Conservation (phyloP, 35 echinoderm and acorn worm genomes). For the Acanthaster planci region DNA sequence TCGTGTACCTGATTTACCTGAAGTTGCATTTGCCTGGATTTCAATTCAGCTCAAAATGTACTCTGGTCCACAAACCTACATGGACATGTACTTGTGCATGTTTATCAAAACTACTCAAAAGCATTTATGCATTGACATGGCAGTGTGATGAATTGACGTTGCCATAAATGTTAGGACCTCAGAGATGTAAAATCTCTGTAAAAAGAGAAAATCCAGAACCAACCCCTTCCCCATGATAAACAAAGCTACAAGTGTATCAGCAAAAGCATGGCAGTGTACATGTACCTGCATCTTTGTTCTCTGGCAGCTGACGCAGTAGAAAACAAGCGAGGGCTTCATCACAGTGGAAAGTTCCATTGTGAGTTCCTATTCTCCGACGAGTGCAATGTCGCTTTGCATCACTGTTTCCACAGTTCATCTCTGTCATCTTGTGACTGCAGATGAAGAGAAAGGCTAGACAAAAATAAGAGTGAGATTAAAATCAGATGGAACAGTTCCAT, state of each 20-base stretch:
- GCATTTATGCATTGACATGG: no score
- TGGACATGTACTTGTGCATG: no score
- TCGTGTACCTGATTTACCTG: no score
- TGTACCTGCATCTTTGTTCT: slow-evolving; percentile 91
- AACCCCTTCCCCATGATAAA: background rate
- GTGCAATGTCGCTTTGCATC: slow-evolving; percentile 1
- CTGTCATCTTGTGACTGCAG: background rate
- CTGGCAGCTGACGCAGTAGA: slow-evolving; percentile 73
- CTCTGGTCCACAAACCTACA: no score
- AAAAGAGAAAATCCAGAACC: background rate
- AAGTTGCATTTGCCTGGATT: no score
- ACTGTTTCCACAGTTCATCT: background rate
- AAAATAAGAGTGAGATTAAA: background rate
- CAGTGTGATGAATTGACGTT: no score
- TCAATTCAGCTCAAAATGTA: no score
- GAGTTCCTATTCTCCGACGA: slow-evolving; percentile 69
- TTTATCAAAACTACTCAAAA: no score
- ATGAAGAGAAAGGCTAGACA: background rate
- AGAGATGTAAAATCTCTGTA: no score
- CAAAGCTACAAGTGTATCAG: background rate
- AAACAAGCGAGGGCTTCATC: slow-evolving; percentile 93
- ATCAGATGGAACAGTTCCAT: no score
- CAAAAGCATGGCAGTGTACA: background rate
- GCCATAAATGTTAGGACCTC: no score
- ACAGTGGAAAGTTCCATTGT: slow-evolving; percentile 98